Base-by-base conservation (phyloP, 2,888 invertebrate genomes). In the Parelbella ahira region DNA sequence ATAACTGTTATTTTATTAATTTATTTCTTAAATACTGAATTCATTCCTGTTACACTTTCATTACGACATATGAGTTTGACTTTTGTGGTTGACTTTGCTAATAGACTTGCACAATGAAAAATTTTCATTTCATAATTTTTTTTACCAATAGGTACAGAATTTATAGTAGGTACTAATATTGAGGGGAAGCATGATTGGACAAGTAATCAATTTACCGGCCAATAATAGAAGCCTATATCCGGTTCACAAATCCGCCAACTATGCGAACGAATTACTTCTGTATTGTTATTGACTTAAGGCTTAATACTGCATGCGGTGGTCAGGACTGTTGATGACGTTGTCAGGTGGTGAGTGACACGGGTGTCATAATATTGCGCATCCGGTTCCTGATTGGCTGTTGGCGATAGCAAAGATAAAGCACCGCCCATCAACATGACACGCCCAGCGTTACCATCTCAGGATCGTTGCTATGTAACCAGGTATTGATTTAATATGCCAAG, bases 291-390 rank as follows among this genome's bases (percentile, higher is more conserved):
- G 1, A 0, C 0, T 7, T 60, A 67, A 50, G 50, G 56, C 49
- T 2, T n/a, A 36, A 6, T 49, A 44, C 49, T 39, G 42, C 47
- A 48, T 57, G 37, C 23, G 13, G 18, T 10, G 46, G n/a, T 6
- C 37, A 10, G 24, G 15, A 18, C 6, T 5, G 11, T 27, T 33
- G 33, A 45, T 33, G 13, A 47, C 53, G 58, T 71, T 80, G 73
- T 71, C 71, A 66, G 60, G 54, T 53, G 57, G 51, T 56, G 63
- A 66, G 62, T 81, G 83, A 80, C 76, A 79, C 68, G 52, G 46
- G 25, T 78, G 82, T 84, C 83, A 82, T 83, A 84, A 78, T 66
- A 72, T 56, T 57, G 63, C 57, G 67, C 71, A 75, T 84, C 81
- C 77, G 71, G 65, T 54, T 54, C 49, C 53, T 62, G 66, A 82